These are phyloP conservation scores for Gryllus bimaculatus DNA, from an alignment of 1,140 invertebrate species.

Conservation along the genomic window DNA sequence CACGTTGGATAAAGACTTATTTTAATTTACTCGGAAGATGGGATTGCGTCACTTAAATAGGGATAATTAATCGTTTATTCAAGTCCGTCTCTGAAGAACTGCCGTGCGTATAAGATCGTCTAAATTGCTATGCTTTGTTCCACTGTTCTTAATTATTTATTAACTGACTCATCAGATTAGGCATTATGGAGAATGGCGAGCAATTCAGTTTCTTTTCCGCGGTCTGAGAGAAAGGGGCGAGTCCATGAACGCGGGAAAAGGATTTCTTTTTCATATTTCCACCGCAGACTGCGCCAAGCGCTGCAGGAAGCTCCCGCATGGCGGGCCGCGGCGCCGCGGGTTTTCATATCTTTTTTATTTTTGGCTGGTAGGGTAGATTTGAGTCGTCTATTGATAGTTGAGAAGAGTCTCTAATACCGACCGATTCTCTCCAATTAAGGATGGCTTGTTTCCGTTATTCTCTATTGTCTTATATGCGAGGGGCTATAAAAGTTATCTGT, in stretches of 20 bases:
- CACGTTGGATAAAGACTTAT: too few species aligned
- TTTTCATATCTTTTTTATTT: too few species aligned
- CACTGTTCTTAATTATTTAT: too few species aligned
- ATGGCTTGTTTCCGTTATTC: constrained; percentile 9
- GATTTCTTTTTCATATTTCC: constrained; percentile 17
- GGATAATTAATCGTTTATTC: too few species aligned
- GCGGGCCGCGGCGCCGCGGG: neutral
- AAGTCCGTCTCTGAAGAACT: too few species aligned
- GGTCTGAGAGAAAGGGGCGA: neutral
- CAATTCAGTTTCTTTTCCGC: too few species aligned
- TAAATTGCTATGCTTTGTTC: too few species aligned
- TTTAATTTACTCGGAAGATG: too few species aligned
- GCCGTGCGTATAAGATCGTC: too few species aligned
- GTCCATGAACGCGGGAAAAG: constrained; percentile 17
- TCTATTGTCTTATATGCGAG: constrained; percentile 17
- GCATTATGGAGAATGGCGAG: too few species aligned
- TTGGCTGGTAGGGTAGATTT: neutral
- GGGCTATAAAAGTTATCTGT: constrained; percentile 21
- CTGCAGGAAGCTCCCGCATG: neutral
- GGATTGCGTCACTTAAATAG: too few species aligned
- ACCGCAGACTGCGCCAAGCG: constrained; percentile 2
- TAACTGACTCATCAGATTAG: too few species aligned
- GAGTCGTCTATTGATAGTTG: constrained; percentile 10
- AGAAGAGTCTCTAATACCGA: constrained; percentile 20
- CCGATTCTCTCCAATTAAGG: constrained; percentile 23